Percentiles rank a stretch among this genome's conserved stretches.
Conservation (phyloP, 92 coral and sea anemone species). For the Zoanthus sansibaricus region DNA sequence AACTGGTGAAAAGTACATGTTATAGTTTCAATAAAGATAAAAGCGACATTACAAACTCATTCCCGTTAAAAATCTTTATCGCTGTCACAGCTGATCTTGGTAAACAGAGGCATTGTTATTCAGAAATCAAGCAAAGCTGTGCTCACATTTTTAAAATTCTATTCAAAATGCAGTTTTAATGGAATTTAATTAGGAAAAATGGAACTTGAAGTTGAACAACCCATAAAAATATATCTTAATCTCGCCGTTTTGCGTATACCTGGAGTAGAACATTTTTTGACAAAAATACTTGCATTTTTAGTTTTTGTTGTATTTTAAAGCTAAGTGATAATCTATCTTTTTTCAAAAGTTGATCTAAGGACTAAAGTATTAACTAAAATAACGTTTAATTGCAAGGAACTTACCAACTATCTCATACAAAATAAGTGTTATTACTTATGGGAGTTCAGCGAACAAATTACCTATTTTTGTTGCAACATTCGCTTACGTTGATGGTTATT, state of each 20-base stretch:
- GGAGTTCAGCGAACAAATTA: no score
- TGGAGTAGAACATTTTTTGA: not conserved
- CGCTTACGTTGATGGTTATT: no score
- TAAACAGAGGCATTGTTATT: slow-evolving; percentile 30
- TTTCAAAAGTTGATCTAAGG: not conserved
- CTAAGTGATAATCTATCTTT: not conserved
- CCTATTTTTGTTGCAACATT: no score
- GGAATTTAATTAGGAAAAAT: slow-evolving; percentile 4
- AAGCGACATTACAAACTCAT: not conserved
- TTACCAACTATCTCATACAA: no score
- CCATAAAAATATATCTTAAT: not conserved
- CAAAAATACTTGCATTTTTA: not conserved
- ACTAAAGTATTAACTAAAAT: not conserved
- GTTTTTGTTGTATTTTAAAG: slow-evolving; percentile 17
- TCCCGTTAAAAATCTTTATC: not conserved
- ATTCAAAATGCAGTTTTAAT: slow-evolving; percentile 34
- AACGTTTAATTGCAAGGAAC: no score
- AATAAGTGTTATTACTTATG: no score
- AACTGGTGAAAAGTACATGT: no score
- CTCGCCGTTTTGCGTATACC: not conserved
- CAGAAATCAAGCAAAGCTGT: slow-evolving; percentile 48
- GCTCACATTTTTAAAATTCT: slow-evolving; percentile 47
- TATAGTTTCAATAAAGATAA: no score
- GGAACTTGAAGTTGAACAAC: no score
- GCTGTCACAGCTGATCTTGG: slow-evolving; percentile 30